Conservation (phyloP, 2,888 invertebrate genomes). For the Cataglyphis cursor region DNA sequence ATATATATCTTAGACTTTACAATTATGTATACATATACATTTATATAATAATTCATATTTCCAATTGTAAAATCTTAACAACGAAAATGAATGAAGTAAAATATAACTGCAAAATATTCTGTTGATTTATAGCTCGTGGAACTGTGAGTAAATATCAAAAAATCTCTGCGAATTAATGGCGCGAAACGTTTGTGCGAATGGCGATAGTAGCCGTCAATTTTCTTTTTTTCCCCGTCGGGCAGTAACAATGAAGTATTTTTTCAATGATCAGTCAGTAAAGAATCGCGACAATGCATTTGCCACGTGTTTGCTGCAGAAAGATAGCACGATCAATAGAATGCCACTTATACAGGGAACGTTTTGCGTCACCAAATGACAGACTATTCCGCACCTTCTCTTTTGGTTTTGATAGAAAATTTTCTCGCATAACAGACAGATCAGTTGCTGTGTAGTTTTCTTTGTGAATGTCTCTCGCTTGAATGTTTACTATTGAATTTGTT, state of each 20-base stretch:
- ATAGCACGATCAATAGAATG: constrained; percentile 49
- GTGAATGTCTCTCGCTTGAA: not conserved
- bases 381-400: constrained; percentile 24
- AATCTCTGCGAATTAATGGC: constrained; percentile 12
- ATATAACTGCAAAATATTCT: not conserved
- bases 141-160: constrained; percentile 1
- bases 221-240: not conserved
- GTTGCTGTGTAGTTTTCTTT: not conserved
- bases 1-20: not conserved
- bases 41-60: not conserved
- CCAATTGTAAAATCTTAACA: not conserved
- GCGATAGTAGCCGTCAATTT: not conserved
- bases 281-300: constrained; percentile 31
- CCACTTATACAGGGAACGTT: constrained; percentile 47
- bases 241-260: constrained; percentile 39
- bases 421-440: constrained; percentile 11
- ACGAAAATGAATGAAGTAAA: not conserved
- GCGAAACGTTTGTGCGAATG: not conserved
- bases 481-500: too few species aligned
- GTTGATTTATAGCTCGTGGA: not conserved
- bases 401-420: constrained; percentile 38
- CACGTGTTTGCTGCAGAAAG: constrained; percentile 35
- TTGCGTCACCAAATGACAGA: constrained; percentile 45
- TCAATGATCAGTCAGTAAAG: constrained; percentile 4
- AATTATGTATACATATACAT: not conserved